Evolutionary conservation across 1,140 invertebrate genomes (phyloP).

Genomic region (Atta colombica): DNA sequence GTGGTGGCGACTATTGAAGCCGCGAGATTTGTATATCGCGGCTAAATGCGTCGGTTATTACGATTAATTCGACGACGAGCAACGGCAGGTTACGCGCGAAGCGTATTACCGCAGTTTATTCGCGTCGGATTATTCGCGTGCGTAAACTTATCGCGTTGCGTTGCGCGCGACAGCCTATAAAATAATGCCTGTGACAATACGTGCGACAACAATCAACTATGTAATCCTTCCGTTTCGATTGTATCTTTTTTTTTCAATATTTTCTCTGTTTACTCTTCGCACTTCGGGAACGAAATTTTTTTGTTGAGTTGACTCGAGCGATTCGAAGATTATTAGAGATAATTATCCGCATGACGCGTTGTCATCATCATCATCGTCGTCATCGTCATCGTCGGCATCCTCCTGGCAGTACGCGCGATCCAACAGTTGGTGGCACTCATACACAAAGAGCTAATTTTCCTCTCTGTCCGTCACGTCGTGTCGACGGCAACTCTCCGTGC

Average conservation of each 20-base stretch:
- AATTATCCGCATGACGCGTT: neutral
- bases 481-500: conserved; percentile 63
- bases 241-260: neutral
- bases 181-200: conserved; percentile 24
- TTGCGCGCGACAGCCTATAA: conserved; percentile 34
- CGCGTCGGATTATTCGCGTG: conserved; percentile 46
- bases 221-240: neutral
- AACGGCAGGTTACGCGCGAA: conserved; percentile 46
- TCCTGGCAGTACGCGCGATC: conserved; percentile 20
- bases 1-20: conserved; percentile 56
- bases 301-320: neutral
- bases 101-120: conserved; percentile 45
- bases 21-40: conserved; percentile 81
- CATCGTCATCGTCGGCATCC: neutral
- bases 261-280: neutral
- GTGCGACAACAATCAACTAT: neutral
- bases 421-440: conserved; percentile 66
- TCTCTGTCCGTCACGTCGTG: conserved; percentile 74
- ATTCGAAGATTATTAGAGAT: conserved; percentile 5
- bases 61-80: conserved; percentile 78
- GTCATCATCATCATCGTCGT: neutral
- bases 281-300: neutral
- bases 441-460: conserved; percentile 83
- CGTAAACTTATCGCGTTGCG: conserved; percentile 37
- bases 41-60: conserved; percentile 83